Conservation (phyloP, 2,888 invertebrate species). For the Acrobasis consociella region DNA sequence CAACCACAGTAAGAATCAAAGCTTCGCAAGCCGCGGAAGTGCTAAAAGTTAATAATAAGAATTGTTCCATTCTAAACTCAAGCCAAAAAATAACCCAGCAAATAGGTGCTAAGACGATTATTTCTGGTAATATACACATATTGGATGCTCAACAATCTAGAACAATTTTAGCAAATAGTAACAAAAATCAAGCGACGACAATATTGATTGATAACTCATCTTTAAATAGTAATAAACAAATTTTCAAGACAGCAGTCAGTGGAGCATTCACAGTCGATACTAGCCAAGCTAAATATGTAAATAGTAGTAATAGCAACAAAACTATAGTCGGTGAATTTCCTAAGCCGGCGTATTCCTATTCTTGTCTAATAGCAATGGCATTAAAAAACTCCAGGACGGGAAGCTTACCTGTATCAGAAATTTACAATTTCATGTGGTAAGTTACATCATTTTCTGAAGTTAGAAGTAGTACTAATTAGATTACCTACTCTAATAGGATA, state of each 20-base stretch:
- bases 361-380: constrained; percentile 98
- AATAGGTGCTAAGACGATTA: constrained; percentile 76
- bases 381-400: constrained; percentile 97
- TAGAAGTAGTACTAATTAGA: neutral
- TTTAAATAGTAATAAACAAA: constrained; percentile 73
- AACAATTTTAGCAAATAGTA: constrained; percentile 75
- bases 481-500: too few species aligned
- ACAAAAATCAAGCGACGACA: constrained; percentile 75
- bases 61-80: constrained; percentile 74
- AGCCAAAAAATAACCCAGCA: constrained; percentile 72
- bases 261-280: constrained; percentile 68
- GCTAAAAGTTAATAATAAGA: constrained; percentile 73
- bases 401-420: constrained; percentile 98
- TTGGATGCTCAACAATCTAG: constrained; percentile 77
- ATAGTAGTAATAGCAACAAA: constrained; percentile 66
- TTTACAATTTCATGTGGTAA: constrained; percentile 99
- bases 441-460: constrained; percentile 48
- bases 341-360: constrained; percentile 98
- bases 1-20: constrained; percentile 69
- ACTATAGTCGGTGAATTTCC: constrained; percentile 87
- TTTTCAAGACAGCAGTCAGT: constrained; percentile 74
- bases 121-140: constrained; percentile 81
- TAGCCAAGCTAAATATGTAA: constrained; percentile 70
- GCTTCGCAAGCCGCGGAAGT: constrained; percentile 60
- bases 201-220: constrained; percentile 78